phyloP scores from a whole-genome alignment of 1,140 invertebrate genomes.

The Hyphantria cunea region DNA sequence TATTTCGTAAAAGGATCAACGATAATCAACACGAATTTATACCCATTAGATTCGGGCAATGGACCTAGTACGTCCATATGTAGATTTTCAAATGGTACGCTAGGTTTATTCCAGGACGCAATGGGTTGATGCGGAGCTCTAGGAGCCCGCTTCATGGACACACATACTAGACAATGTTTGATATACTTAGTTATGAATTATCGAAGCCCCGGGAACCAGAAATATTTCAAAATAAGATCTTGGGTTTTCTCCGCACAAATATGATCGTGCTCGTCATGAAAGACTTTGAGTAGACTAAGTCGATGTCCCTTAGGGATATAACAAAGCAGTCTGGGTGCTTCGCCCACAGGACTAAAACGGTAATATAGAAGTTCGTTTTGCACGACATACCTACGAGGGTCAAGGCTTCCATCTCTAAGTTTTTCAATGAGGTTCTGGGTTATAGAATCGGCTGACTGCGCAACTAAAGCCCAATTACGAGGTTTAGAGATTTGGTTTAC shows the following conservation, averaged over 20 bases:
- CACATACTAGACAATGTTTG: neutral
- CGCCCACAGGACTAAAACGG: conserved; percentile 3
- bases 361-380: conserved; percentile 26
- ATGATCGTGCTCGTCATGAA: conserved; percentile 44
- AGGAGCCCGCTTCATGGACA: neutral
- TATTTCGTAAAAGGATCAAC: neutral
- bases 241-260: conserved; percentile 35
- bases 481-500: neutral
- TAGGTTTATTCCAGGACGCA: neutral
- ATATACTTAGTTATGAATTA: neutral
- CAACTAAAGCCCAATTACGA: conserved; percentile 22
- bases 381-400: conserved; percentile 2
- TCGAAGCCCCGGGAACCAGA: conserved; percentile 5
- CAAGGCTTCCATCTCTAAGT: conserved; percentile 4
- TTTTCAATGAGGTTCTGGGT: conserved; percentile 9
- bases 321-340: conserved; percentile 20
- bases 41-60: neutral
- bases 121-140: neutral
- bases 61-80: neutral
- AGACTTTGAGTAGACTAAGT: conserved; percentile 34
- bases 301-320: conserved; percentile 23
- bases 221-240: conserved; percentile 32
- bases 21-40: neutral
- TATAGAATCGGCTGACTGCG: conserved; percentile 18
- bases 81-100: neutral